Evolutionary conservation across 2,113 vertebrate genomes (phyloP), one percentile per base, ranked within the genome.

Genomic region (Anguilla japonica): DNA sequence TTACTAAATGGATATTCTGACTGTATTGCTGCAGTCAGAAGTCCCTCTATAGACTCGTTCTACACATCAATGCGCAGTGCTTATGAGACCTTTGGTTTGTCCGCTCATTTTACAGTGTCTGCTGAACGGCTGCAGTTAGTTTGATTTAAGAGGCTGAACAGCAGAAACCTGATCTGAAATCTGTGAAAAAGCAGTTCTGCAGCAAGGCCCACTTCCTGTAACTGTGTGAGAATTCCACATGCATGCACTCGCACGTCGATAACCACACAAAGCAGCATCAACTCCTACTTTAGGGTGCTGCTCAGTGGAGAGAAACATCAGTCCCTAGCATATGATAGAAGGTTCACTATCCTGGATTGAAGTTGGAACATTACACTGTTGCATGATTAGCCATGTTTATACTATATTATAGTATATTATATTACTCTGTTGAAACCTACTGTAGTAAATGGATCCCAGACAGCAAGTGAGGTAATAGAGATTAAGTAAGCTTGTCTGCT

Each of bases 151-250:
- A n/a, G 83, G 63, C 18, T 80, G 29, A 63, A 39, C 63, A 83
- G 75, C 56, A 81, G 83, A 83, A 90, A 91, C 79, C 13, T 87
- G 39, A 90, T 83, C 20, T 41, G 6, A 85, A 67, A 87, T 86
- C 85, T 88, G 87, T 84, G 46, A 89, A 67, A 86, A 87, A 43
- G 40, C 67, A 81, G 85, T 85, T 78, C 84, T 84, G 78, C 41
- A 80, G 90, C 15, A 50, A 78, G 39, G 63, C 39, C 26, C 67
- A 39, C 26, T 84, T 75, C 56, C 83, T 41, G 67, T 71, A n/a
- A 57, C 43, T 14, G 43, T 56, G 81, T n/a, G 18, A n/a, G 22
- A 71, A 71, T n/a, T 71, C 63, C 20, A 8, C 20, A n/a, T n/a
- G 22, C 63, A 34, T 34, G 71, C 71, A 75, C 11, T n/a, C 71